phyloP scores from a whole-genome alignment of 2,888 invertebrate genomes.

The Drosophila robusta region DNA sequence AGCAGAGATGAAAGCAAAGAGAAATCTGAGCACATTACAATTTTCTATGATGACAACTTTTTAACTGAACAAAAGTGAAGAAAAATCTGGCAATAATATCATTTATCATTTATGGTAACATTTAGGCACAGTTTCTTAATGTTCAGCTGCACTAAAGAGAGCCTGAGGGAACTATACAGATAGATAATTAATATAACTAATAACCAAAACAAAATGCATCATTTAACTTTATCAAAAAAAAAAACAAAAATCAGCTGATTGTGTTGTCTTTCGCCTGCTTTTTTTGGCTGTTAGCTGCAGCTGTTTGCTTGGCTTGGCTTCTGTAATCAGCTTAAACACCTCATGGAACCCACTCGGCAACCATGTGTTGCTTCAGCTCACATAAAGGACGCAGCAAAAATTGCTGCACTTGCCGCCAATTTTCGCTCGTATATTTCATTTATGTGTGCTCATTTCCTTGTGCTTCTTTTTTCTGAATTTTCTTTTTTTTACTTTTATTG shows the following conservation, averaged over 20 bases:
- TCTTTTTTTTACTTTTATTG: slow-evolving; percentile 20
- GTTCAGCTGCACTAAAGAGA: no score
- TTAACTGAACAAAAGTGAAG: no score
- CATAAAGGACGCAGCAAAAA: slow-evolving; percentile 17
- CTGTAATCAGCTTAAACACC: slow-evolving; percentile 70
- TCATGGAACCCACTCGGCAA: slow-evolving; percentile 37
- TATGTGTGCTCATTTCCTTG: slow-evolving; percentile 56
- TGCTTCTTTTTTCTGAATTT: slow-evolving; percentile 14
- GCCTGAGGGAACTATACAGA: no score
- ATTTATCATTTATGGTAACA: no score
- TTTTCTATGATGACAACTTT: not conserved
- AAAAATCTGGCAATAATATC: no score
- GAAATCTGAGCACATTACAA: not conserved
- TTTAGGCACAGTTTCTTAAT: no score
- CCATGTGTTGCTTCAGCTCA: slow-evolving; percentile 66
- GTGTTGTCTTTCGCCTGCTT: slow-evolving; percentile 8
- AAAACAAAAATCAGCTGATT: no score
- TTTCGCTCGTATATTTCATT: slow-evolving; percentile 45
- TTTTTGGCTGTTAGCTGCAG: not conserved
- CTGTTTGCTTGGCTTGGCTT: slow-evolving; percentile 25
- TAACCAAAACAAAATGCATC: no score
- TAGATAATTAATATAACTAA: no score
- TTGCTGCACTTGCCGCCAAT: slow-evolving; percentile 33
- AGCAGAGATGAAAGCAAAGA: not conserved
- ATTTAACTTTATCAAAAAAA: no score